Percentiles rank a stretch among this genome's conserved stretches.
phyloP scores from a whole-genome alignment of 2,797 vertebrate genomes.

The Pteronotus mesoamericanus region DNA sequence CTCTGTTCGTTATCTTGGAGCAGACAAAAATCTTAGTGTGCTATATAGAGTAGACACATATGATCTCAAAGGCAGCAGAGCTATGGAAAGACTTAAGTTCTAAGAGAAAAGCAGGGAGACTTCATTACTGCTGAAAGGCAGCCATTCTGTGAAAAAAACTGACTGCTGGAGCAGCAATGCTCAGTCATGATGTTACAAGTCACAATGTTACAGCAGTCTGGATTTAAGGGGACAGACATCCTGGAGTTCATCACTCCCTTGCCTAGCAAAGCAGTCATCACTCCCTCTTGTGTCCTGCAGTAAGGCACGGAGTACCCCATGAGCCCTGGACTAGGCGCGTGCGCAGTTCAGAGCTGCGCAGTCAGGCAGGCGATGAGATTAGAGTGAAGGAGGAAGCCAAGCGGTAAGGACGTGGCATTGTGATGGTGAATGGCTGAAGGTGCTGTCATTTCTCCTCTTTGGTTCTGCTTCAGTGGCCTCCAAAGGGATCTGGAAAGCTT shows the following conservation, averaged over 20 bases:
- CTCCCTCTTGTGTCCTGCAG: not conserved
- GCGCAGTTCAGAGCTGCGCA: slow-evolving; percentile 10
- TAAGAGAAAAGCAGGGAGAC: not conserved
- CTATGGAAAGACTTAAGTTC: not conserved
- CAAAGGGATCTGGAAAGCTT: slow-evolving; percentile 43
- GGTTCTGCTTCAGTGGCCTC: slow-evolving; percentile 52
- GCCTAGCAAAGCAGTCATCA: not conserved
- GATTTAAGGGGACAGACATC: not conserved
- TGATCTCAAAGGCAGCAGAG: not conserved
- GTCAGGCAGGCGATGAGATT: slow-evolving; percentile 63
- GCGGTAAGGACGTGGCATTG: not conserved
- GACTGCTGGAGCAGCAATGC: not conserved
- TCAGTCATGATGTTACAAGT: not conserved
- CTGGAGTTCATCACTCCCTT: not conserved
- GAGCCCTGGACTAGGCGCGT: not conserved
- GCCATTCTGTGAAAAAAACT: not conserved
- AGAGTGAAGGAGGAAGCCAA: slow-evolving; percentile 31
- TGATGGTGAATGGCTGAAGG: not conserved
- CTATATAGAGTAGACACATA: not conserved
- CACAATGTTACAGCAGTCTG: not conserved
- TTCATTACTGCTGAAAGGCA: not conserved
- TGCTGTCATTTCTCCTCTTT: slow-evolving; percentile 40
- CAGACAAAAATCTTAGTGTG: not conserved
- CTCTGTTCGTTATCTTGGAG: not conserved
- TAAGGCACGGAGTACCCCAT: not conserved